Percentiles rank a stretch among this genome's conserved stretches.
phyloP scores from a whole-genome alignment of 1,140 invertebrate genomes.

The Aphis gossypii region DNA sequence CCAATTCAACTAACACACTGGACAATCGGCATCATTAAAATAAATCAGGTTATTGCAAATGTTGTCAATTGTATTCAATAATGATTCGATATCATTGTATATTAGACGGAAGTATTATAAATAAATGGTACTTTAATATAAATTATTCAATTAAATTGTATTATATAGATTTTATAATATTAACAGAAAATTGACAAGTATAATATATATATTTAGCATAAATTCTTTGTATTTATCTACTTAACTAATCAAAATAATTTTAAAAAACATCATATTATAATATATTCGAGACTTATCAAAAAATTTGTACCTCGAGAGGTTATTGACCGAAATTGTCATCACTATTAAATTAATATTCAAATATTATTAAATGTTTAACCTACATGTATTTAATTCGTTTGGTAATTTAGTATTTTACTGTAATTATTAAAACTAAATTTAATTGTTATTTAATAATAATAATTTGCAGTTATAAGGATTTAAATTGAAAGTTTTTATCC shows the following conservation, averaged over 20 bases:
- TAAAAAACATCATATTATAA: neutral
- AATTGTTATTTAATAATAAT: neutral
- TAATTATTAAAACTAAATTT: neutral
- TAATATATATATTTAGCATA: neutral
- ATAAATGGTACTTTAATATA: neutral
- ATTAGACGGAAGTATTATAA: neutral
- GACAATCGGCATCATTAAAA: neutral
- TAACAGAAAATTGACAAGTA: neutral
- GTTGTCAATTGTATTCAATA: neutral
- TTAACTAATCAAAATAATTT: neutral
- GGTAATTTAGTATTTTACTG: neutral
- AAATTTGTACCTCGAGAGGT: neutral
- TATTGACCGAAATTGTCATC: neutral
- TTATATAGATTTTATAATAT: neutral
- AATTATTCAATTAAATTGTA: neutral
- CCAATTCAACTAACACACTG: neutral
- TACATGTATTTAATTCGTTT: neutral
- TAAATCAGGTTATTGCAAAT: constrained; percentile 6
- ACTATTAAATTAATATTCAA: neutral
- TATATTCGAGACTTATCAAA: neutral
- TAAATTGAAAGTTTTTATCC: neutral
- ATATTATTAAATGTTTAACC: neutral
- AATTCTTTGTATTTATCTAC: neutral
- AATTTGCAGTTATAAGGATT: neutral
- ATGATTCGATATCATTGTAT: neutral